These are phyloP conservation scores for Heterotis niloticus DNA, from an alignment of 2,113 vertebrate species.

Conservation along the genomic window DNA sequence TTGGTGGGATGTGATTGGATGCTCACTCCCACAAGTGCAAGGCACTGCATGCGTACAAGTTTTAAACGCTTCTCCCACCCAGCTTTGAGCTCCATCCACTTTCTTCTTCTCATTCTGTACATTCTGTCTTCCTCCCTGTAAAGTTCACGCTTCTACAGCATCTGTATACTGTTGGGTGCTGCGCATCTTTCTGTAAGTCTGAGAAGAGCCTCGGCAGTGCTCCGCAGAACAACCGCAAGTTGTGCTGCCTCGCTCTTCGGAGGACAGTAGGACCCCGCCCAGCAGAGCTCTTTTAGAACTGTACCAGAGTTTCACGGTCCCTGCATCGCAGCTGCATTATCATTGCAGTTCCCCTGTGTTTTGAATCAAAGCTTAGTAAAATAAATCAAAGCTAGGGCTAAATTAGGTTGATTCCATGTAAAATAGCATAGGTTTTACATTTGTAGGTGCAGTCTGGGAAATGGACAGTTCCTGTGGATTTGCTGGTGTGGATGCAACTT, in stretches of 20 bases:
- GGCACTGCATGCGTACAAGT: neutral
- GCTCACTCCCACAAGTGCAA: constrained; percentile 18
- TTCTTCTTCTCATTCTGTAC: neutral
- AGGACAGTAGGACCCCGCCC: neutral
- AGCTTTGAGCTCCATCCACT: neutral
- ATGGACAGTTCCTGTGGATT: neutral
- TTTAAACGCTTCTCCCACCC: neutral
- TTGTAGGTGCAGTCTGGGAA: neutral
- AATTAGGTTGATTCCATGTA: constrained; percentile 5
- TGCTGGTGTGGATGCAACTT: neutral
- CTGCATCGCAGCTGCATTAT: neutral
- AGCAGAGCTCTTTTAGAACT: neutral
- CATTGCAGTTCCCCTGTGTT: neutral
- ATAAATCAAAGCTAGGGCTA: too few species aligned
- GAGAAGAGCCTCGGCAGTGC: neutral
- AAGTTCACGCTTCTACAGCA: neutral
- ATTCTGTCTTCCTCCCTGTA: neutral
- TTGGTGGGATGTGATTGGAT: constrained; percentile 15
- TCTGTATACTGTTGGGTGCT: neutral
- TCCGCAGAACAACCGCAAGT: neutral
- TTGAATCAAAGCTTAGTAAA: neutral
- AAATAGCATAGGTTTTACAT: neutral
- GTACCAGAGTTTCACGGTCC: neutral
- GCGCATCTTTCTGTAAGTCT: neutral
- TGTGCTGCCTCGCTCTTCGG: neutral